phyloP scores from a whole-genome alignment of 2,113 vertebrate genomes.

The Lagopus leucura region DNA sequence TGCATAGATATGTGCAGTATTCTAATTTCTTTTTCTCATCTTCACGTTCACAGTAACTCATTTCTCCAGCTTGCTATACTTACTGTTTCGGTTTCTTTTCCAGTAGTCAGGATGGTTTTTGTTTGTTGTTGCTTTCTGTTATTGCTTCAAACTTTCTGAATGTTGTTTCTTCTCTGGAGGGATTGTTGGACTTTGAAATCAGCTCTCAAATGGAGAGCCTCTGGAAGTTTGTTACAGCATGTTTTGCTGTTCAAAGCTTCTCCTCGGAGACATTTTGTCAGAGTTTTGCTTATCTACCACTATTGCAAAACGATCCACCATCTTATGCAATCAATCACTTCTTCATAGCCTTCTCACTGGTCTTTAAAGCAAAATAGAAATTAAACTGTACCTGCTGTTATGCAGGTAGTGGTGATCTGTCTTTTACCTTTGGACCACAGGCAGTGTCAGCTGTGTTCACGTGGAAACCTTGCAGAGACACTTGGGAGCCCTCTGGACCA shows the following conservation, averaged over 20 bases:
- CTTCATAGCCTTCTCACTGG: not conserved
- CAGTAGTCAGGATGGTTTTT: not conserved
- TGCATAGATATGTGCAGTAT: not conserved
- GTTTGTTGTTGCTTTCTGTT: not conserved
- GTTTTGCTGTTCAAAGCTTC: slow-evolving; percentile 8
- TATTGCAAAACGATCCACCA: slow-evolving; percentile 1
- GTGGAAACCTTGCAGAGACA: not conserved
- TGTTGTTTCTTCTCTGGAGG: not conserved
- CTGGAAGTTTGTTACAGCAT: slow-evolving; percentile 11
- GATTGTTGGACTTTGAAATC: slow-evolving; percentile 42
- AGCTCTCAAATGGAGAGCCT: not conserved
- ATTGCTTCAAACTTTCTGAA: not conserved
- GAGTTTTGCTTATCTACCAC: slow-evolving; percentile 39
- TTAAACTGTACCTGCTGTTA: not conserved
- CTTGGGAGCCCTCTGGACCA: not conserved
- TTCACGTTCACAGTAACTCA: not conserved
- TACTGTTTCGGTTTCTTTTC: slow-evolving; percentile 56
- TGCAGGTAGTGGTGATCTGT: not conserved
- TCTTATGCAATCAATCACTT: slow-evolving; percentile 38
- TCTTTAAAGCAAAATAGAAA: slow-evolving; percentile 24
- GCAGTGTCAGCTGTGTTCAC: not conserved
- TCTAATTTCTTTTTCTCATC: not conserved
- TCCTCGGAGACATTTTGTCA: not conserved
- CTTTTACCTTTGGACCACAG: slow-evolving; percentile 42
- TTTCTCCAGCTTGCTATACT: not conserved